Percentiles rank a stretch among this genome's conserved stretches.
phyloP scores from a whole-genome alignment of 2,888 invertebrate species.

The Macrophya annulata region DNA sequence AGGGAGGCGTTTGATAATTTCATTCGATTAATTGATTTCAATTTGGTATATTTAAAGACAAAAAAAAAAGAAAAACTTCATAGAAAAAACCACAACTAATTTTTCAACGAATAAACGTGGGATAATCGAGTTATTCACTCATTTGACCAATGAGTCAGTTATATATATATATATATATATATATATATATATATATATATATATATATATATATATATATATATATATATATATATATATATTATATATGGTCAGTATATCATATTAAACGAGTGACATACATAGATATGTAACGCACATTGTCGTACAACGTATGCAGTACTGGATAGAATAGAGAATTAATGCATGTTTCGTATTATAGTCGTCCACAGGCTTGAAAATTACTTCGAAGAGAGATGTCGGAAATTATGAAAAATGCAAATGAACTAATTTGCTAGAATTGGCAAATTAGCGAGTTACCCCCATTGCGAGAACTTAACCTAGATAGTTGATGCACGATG shows the following conservation, averaged over 20 bases:
- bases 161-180: too few relatives aligned
- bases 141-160: conserved; percentile 19
- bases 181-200: too few relatives aligned
- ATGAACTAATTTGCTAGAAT: conserved; percentile 42
- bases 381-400: background rate
- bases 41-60: background rate
- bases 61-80: background rate
- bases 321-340: background rate
- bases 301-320: background rate
- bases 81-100: background rate
- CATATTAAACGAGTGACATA: conserved; percentile 7
- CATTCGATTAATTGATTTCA: conserved; percentile 39
- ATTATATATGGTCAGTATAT: background rate
- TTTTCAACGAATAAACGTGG: conserved; percentile 41
- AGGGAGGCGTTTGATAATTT: conserved; percentile 18
- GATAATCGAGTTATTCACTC: conserved; percentile 46
- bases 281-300: background rate
- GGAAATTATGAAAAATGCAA: conserved; percentile 45
- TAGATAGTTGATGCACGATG: conserved; percentile 38
- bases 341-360: background rate
- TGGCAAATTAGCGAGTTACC: conserved; percentile 51
- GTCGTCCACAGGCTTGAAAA: background rate
- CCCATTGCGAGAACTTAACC: conserved; percentile 49
- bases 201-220: too few relatives aligned
- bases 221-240: too few relatives aligned